A percentile compares a stretch with the other conserved stretches of the same genome.
phyloP scores from a whole-genome alignment of 2,113 vertebrate genomes.

The Actinemys pallida region DNA sequence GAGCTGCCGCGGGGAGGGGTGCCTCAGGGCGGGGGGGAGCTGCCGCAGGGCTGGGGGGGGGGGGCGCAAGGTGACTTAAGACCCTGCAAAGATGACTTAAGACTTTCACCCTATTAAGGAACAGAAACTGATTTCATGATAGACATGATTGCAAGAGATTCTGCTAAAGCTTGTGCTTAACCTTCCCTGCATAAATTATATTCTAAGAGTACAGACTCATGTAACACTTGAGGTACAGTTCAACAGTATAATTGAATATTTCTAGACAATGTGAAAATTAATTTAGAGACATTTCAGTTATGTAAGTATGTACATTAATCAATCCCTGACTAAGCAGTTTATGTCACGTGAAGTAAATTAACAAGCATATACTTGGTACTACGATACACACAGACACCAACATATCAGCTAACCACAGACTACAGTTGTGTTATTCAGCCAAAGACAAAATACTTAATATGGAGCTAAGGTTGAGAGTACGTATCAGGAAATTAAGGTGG shows the following conservation, averaged over 20 bases:
- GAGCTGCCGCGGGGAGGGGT: too few species aligned
- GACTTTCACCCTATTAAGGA: fast-evolving
- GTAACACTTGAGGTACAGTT: not conserved
- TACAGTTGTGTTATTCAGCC: not conserved
- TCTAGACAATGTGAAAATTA: not conserved
- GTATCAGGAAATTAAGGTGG: too few species aligned
- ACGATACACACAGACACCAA: not conserved
- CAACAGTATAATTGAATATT: not conserved
- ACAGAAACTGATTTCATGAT: fast-evolving
- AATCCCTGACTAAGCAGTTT: not conserved
- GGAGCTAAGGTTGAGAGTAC: not conserved
- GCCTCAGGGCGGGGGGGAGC: too few species aligned
- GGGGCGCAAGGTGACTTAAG: too few species aligned
- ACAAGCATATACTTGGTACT: not conserved
- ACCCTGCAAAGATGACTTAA: not conserved
- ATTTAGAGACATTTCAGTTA: too few species aligned
- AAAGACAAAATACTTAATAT: not conserved
- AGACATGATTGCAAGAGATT: fast-evolving
- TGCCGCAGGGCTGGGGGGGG: too few species aligned
- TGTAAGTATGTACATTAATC: not conserved
- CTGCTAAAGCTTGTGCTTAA: fast-evolving
- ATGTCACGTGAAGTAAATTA: not conserved
- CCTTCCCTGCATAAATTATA: not conserved
- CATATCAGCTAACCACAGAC: not conserved
- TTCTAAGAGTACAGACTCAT: not conserved